A percentile compares a stretch with the other conserved stretches of the same genome.
Evolutionary conservation across 1,140 invertebrate species (phyloP).

Genomic region (Camponotus vicinus): DNA sequence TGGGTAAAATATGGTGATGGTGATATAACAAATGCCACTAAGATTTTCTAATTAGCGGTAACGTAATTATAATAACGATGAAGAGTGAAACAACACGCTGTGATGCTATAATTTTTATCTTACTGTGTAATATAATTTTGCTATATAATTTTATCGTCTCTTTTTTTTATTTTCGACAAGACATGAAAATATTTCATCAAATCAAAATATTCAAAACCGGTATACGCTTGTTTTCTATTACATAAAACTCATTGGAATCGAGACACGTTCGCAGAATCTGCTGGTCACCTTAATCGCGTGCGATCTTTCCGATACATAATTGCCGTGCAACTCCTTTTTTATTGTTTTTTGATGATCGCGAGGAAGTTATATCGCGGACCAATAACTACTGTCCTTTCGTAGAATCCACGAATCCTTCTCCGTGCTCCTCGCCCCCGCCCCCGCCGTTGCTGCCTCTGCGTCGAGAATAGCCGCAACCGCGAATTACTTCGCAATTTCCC

Average conservation of each 20-base stretch:
- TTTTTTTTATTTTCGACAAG: background rate
- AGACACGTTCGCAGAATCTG: slow-evolving; percentile 25
- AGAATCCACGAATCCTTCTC: slow-evolving; percentile 54
- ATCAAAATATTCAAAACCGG: background rate
- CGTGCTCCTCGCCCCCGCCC: background rate
- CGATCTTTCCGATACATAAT: slow-evolving; percentile 2
- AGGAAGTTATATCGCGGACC: slow-evolving; percentile 7
- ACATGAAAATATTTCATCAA: background rate
- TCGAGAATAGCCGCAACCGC: slow-evolving; percentile 72
- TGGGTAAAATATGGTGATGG: slow-evolving; percentile 2
- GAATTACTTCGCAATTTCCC: slow-evolving; percentile 80
- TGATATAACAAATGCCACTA: background rate
- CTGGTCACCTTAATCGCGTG: background rate
- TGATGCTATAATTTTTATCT: background rate
- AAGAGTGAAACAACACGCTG: slow-evolving; percentile 12
- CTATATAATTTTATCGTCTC: background rate
- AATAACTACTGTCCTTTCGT: slow-evolving; percentile 62
- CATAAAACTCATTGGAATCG: background rate
- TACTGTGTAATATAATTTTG: background rate
- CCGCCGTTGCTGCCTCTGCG: slow-evolving; percentile 29
- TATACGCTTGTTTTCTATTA: background rate
- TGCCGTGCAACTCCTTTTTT: background rate
- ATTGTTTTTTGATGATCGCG: slow-evolving; percentile 42
- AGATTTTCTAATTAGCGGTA: background rate
- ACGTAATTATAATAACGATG: slow-evolving; percentile 36